phyloP scores from a whole-genome alignment of 2,797 vertebrate genomes.

The Mergus octosetaceus region DNA sequence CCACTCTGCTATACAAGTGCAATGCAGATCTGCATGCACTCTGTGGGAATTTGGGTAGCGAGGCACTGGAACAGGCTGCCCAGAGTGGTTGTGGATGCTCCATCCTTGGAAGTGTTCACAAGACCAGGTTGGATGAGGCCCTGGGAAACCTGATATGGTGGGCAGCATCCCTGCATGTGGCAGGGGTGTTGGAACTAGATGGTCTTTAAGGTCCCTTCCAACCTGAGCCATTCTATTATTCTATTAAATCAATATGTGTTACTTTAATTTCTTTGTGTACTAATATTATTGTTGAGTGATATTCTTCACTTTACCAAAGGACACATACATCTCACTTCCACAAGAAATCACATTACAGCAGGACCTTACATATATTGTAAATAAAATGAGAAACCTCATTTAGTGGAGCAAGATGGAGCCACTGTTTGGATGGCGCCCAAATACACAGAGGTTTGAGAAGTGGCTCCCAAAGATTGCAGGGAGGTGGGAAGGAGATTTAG shows the following conservation, averaged over 20 bases:
- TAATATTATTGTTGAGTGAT: neutral
- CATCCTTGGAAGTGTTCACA: too few relatives aligned
- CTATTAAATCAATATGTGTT: neutral
- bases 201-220: too few relatives aligned
- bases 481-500: neutral
- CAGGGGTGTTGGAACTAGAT: too few relatives aligned
- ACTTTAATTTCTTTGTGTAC: neutral
- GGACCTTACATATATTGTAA: neutral
- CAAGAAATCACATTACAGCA: neutral
- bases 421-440: neutral
- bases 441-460: neutral
- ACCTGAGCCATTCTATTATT: too few relatives aligned
- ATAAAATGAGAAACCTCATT: neutral
- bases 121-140: too few relatives aligned
- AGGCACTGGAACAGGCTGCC: too few relatives aligned
- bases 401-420: neutral
- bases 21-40: neutral
- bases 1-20: neutral
- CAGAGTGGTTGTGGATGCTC: too few relatives aligned
- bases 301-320: neutral
- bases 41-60: neutral
- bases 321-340: neutral
- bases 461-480: neutral
- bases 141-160: too few relatives aligned
- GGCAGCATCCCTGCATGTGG: too few relatives aligned